phyloP scores from a whole-genome alignment of 2,888 invertebrate genomes.

The Erynnis tages region DNA sequence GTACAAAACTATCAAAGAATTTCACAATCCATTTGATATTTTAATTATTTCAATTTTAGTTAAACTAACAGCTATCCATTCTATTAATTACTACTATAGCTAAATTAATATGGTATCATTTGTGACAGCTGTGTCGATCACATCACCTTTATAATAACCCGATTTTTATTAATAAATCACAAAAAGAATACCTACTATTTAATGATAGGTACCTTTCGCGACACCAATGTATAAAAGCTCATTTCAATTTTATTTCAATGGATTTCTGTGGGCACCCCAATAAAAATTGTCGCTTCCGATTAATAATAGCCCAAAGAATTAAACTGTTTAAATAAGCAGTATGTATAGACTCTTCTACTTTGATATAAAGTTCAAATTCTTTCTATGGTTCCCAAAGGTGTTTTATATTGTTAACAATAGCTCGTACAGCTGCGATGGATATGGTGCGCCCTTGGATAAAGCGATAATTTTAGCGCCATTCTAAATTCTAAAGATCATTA shows the following conservation, averaged over 20 bases:
- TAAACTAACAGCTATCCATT: no score
- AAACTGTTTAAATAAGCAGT: slow-evolving; percentile 29
- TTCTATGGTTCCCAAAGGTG: slow-evolving; percentile 33
- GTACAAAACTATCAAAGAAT: no score
- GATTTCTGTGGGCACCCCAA: no score
- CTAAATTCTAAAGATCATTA: not conserved
- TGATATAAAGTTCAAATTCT: slow-evolving; percentile 36
- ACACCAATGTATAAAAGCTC: slow-evolving; percentile 26
- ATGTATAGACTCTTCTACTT: slow-evolving; percentile 32
- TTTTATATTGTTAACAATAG: slow-evolving; percentile 46
- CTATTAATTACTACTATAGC: no score
- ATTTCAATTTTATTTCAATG: slow-evolving; percentile 35
- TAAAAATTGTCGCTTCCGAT: slow-evolving; percentile 53
- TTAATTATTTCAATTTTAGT: no score
- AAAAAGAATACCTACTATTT: no score
- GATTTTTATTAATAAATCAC: no score
- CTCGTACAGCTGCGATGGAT: slow-evolving; percentile 58
- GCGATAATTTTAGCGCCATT: slow-evolving; percentile 38
- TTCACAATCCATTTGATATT: no score
- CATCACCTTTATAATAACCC: no score
- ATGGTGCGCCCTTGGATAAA: slow-evolving; percentile 41
- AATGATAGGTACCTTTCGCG: slow-evolving; percentile 11
- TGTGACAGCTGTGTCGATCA: no score
- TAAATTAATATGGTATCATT: no score
- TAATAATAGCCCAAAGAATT: slow-evolving; percentile 49